Evolutionary conservation across 2,113 vertebrate species (phyloP), one percentile per base, ranked within the genome.

Genomic region (Budorcas taxicolor): DNA sequence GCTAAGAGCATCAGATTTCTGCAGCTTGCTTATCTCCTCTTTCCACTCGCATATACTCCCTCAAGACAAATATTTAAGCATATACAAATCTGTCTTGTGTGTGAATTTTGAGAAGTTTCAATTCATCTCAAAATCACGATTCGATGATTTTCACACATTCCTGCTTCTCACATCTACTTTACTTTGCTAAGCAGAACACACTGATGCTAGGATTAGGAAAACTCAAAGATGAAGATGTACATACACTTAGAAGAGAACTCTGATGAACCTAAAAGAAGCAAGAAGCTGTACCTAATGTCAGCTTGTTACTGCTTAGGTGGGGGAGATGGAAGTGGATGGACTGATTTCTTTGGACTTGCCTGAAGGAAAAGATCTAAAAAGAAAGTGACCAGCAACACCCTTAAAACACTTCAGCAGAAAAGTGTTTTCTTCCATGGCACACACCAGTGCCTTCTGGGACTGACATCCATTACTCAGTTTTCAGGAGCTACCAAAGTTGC

Each of bases 321-420:
- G 45, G 45, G 27, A 82, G 33, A 60, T 31, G 6, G 21, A 92
- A 60, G 33, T 27, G 23, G 17, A 71, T 43, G 33, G 15, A 60
- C 15, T 85, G 71, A 57, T 84, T 85, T 87, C 76, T 94, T 29
- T 58, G 43, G 40, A 89, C 5, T 92, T 23, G 15, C 55, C 45
- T 86, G 29, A 90, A 97, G 57, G 90, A 92, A 96, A 92, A 96
- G 71, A 19, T 23, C 45, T 31, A 89, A 84, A 76, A 93, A 95
- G 81, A 92, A 95, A 95, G 31, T 52, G 45, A 92, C 33, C 27
- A 97, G 82, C 47, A 92, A 80, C 3, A 83, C n/a, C 23, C 78
- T 92, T 96, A 74, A 64, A 96, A 94, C n/a, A 91, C 50, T 53
- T 84, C 62, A 81, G 40, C 36, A 81, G 62, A 71, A 84, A 88